A percentile compares a stretch with the other conserved stretches of the same genome.
Evolutionary conservation across 2,888 invertebrate species (phyloP).

Genomic region (Heteromyza rotundicornis): DNA sequence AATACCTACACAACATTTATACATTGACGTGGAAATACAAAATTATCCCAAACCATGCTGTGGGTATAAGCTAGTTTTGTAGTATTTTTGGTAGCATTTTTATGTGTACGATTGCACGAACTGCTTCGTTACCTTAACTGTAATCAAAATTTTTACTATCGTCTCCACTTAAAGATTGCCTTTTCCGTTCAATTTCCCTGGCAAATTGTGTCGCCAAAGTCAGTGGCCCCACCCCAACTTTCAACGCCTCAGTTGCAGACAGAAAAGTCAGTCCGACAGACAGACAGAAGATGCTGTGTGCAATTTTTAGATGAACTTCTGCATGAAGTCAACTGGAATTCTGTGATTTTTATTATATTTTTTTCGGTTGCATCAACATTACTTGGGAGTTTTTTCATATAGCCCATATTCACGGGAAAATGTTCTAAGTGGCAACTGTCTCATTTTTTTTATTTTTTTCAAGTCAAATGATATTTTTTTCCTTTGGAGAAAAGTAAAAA

Average conservation of each 20-base stretch:
- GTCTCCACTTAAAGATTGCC: slow-evolving; percentile 48
- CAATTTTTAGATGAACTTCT: slow-evolving; percentile 13
- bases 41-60: too few relatives aligned
- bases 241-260: too few relatives aligned
- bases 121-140: too few relatives aligned
- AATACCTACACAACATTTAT: too few relatives aligned
- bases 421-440: neutral
- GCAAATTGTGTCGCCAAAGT: slow-evolving; percentile 39
- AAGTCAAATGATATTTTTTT: neutral
- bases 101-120: too few relatives aligned
- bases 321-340: neutral
- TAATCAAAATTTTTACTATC: neutral
- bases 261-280: neutral
- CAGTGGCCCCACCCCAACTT: too few relatives aligned
- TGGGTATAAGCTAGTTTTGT: too few relatives aligned
- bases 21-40: too few relatives aligned
- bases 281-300: neutral
- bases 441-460: too few relatives aligned
- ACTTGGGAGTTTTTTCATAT: neutral
- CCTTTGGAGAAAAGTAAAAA: too few relatives aligned
- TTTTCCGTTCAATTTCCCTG: slow-evolving; percentile 54
- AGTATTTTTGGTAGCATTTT: too few relatives aligned
- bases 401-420: neutral
- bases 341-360: neutral
- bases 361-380: neutral